These are phyloP conservation scores for Epistrophella euchroma DNA, from an alignment of 2,888 invertebrate genomes.

Conservation along the genomic window DNA sequence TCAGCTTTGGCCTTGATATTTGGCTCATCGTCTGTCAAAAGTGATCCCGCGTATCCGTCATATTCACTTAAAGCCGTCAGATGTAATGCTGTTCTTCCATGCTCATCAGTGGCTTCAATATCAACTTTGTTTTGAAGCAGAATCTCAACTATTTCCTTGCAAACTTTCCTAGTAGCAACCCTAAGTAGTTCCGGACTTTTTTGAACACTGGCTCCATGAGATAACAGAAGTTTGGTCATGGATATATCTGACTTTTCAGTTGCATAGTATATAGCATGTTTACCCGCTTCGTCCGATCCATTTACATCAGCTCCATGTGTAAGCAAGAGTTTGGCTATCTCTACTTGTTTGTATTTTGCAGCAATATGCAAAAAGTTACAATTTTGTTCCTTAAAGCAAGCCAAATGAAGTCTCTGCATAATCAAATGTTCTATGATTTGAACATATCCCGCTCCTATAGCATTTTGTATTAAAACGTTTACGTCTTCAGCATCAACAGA, in stretches of 20 bases:
- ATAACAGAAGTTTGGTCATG: background rate
- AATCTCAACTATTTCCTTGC: background rate
- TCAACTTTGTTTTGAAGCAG: slow-evolving; percentile 4
- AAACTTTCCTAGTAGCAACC: background rate
- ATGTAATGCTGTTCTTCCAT: slow-evolving; percentile 14
- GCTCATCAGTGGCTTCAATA: background rate
- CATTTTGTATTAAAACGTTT: background rate
- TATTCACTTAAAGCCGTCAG: background rate
- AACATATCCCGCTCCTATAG: too few species aligned
- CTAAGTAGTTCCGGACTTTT: background rate
- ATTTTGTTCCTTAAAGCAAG: background rate
- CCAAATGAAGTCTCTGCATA: background rate
- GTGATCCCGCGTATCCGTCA: background rate
- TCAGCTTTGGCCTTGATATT: background rate
- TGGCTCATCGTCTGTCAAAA: too few species aligned
- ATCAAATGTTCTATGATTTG: too few species aligned
- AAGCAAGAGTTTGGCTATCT: background rate
- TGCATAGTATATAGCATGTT: background rate
- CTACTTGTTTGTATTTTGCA: background rate
- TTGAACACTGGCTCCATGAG: background rate
- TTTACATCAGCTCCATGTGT: background rate
- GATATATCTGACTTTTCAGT: background rate
- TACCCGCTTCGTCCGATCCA: background rate
- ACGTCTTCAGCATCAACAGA: background rate
- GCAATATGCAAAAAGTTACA: background rate